Evolutionary conservation across 2,888 invertebrate genomes (phyloP).

Genomic region (Drosophila algonquin): DNA sequence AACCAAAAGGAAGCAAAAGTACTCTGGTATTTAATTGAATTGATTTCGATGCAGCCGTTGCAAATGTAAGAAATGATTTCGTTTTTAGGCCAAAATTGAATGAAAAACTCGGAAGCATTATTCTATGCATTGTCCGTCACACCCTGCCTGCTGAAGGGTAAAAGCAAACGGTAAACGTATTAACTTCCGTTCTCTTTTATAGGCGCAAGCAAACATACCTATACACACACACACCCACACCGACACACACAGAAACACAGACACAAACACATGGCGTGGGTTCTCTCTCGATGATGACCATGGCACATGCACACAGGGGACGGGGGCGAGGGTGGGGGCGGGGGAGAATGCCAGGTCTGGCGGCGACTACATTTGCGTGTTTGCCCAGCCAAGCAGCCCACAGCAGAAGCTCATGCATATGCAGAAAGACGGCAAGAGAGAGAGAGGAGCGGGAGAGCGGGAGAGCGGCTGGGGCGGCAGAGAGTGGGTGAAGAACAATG

Average conservation of each 20-base stretch:
- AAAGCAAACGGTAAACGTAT: constrained; percentile 69
- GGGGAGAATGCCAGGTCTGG: constrained; percentile 10
- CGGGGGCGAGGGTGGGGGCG: no score
- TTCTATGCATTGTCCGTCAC: neutral
- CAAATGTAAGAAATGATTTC: no score
- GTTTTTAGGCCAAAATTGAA: neutral
- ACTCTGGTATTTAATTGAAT: neutral
- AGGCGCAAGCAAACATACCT: constrained; percentile 47
- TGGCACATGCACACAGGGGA: constrained; percentile 23
- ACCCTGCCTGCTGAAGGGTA: constrained; percentile 6
- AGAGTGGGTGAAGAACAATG: constrained; percentile 14
- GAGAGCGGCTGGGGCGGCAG: constrained; percentile 1
- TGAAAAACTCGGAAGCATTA: neutral
- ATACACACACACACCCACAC: constrained; percentile 18
- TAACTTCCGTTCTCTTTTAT: constrained; percentile 78
- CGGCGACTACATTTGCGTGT: constrained; percentile 36
- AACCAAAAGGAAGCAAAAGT: neutral
- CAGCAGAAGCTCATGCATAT: constrained; percentile 24
- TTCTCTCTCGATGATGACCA: constrained; percentile 50
- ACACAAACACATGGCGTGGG: neutral
- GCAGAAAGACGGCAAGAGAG: constrained; percentile 3
- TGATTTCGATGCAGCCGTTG: neutral
- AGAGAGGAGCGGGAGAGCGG: neutral
- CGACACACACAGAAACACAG: neutral
- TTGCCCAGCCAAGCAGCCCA: constrained; percentile 16